A percentile compares a stretch with the other conserved stretches of the same genome.
Conservation (phyloP, 2,888 invertebrate species). For the Eucera pruinosa region DNA sequence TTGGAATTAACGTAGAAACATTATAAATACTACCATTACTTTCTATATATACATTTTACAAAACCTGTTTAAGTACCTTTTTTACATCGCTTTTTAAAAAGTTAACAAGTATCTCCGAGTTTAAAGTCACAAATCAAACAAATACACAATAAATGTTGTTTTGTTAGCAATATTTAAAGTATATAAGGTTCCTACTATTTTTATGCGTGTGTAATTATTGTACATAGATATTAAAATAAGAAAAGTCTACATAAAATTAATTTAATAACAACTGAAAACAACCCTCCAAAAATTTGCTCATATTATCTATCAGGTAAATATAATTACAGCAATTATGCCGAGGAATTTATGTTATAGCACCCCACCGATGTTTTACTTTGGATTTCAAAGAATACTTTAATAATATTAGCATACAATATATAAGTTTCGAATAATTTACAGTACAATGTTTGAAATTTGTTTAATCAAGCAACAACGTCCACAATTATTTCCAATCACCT, state of each 20-base stretch:
- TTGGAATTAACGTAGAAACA: slow-evolving; percentile 46
- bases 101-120: slow-evolving; percentile 6
- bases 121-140: no score
- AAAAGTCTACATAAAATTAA: slow-evolving; percentile 10
- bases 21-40: slow-evolving; percentile 46
- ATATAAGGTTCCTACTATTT: not conserved
- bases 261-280: slow-evolving; percentile 13
- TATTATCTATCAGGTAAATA: slow-evolving; percentile 27
- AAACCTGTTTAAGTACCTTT: slow-evolving; percentile 33
- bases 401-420: slow-evolving; percentile 26
- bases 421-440: slow-evolving; percentile 27
- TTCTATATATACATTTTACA: slow-evolving; percentile 42
- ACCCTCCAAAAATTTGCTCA: slow-evolving; percentile 18
- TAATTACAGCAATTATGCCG: slow-evolving; percentile 25
- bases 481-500: slow-evolving; percentile 24
- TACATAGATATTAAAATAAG: slow-evolving; percentile 1
- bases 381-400: slow-evolving; percentile 36
- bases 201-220: not conserved
- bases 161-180: not conserved
- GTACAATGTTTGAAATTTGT: not conserved
- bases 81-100: slow-evolving; percentile 15
- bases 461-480: no score
- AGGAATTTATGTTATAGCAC: slow-evolving; percentile 25
- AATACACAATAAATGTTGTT: slow-evolving; percentile 9
- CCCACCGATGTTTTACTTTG: slow-evolving; percentile 34